A percentile compares a stretch with the other conserved stretches of the same genome.
Evolutionary conservation across 2,888 invertebrate genomes (phyloP).

Genomic region (Cecidostiba fungosa): DNA sequence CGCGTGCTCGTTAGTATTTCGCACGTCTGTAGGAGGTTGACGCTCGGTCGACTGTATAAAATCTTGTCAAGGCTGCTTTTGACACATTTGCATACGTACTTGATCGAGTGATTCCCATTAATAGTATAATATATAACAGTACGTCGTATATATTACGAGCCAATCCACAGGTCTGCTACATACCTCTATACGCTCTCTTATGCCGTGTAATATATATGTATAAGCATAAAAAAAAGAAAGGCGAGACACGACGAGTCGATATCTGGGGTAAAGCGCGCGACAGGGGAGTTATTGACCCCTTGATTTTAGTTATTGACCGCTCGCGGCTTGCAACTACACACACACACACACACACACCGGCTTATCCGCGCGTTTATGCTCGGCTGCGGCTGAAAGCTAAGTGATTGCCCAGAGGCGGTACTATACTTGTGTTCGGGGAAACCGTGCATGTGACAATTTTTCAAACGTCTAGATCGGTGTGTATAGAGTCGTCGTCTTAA

Average conservation of each 20-base stretch:
- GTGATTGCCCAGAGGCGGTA: neutral
- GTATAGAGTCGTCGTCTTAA: neutral
- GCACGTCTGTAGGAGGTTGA: neutral
- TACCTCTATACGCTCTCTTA: neutral
- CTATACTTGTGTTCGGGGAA: neutral
- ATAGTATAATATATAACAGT: no score
- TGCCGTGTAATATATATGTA: neutral
- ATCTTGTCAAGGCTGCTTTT: neutral
- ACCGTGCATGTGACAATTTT: slow-evolving; percentile 33
- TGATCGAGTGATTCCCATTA: no score
- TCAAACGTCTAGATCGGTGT: neutral
- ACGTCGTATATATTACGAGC: neutral
- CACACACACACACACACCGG: neutral
- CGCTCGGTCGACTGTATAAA: neutral
- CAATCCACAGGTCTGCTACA: no score
- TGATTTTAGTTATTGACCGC: slow-evolving; percentile 41
- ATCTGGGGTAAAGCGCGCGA: neutral
- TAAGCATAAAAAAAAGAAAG: neutral
- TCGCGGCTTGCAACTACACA: neutral
- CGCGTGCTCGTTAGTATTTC: neutral
- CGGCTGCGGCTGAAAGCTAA: slow-evolving; percentile 33
- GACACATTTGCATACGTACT: no score
- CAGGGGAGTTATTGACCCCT: slow-evolving; percentile 48
- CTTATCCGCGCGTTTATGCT: slow-evolving; percentile 40
- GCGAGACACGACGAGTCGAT: neutral